Conservation (phyloP, 2,888 invertebrate genomes). For the Conus canariensis region DNA sequence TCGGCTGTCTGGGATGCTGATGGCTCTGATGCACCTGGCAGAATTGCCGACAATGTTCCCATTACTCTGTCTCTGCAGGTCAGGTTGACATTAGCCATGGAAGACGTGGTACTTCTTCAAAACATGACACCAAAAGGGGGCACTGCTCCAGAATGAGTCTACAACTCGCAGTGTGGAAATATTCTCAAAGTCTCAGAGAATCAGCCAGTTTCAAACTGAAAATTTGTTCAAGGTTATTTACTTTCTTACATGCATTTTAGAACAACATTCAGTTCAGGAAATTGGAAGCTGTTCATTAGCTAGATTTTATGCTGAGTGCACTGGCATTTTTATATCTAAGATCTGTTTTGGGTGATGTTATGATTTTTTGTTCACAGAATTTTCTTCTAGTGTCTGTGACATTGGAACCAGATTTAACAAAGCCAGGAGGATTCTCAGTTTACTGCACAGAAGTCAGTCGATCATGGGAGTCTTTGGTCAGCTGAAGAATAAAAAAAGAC, state of each 20-base stretch:
- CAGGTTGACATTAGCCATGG: too few species aligned
- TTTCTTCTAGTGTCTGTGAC: background rate
- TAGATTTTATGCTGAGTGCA: background rate
- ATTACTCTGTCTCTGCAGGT: too few species aligned
- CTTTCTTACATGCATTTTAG: background rate
- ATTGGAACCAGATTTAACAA: background rate
- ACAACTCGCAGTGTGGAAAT: too few species aligned
- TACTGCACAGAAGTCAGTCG: background rate
- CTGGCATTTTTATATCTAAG: background rate
- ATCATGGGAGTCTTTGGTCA: constrained; percentile 38
- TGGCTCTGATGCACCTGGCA: too few species aligned
- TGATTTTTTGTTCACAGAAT: background rate
- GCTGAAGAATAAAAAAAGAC: constrained; percentile 35
- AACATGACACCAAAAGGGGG: too few species aligned
- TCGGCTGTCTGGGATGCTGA: too few species aligned
- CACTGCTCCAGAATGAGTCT: too few species aligned
- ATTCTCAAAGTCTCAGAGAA: background rate
- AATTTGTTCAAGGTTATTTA: background rate
- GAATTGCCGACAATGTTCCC: too few species aligned
- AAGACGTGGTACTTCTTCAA: too few species aligned
- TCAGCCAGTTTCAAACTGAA: background rate
- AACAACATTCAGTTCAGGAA: background rate
- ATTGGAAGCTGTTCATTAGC: background rate
- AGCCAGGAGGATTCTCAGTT: background rate
- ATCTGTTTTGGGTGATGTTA: background rate